Percentiles rank a stretch among this genome's conserved stretches.
Evolutionary conservation across 2,888 invertebrate genomes (phyloP).

Genomic region (Micoletzkya japonica): DNA sequence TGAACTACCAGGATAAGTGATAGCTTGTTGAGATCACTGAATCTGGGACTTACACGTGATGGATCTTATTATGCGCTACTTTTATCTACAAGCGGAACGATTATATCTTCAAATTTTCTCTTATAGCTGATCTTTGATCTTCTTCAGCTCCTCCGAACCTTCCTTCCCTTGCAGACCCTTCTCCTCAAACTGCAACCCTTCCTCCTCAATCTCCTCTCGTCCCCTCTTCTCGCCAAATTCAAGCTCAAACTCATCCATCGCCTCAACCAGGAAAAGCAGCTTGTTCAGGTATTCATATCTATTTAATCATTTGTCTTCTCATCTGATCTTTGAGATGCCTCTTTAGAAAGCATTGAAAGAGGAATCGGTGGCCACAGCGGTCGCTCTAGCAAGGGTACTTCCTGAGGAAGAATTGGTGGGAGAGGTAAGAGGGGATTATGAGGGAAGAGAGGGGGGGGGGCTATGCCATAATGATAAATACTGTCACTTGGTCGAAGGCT

Average conservation of each 20-base stretch:
- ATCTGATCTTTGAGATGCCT: neutral
- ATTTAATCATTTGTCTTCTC: too few species aligned
- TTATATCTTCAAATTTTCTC: too few species aligned
- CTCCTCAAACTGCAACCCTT: slow-evolving; percentile 2
- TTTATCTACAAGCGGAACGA: too few species aligned
- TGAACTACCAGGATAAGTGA: too few species aligned
- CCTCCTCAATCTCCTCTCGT: slow-evolving; percentile 14
- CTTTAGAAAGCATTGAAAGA: neutral
- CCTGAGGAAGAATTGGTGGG: neutral
- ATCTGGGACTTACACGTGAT: too few species aligned
- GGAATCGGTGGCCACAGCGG: slow-evolving; percentile 7
- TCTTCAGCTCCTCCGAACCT: too few species aligned
- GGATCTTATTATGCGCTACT: too few species aligned
- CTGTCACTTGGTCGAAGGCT: too few species aligned
- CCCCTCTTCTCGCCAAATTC: slow-evolving; percentile 9
- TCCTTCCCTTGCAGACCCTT: slow-evolving; percentile 3
- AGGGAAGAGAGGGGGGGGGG: neutral
- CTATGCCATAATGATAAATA: too few species aligned
- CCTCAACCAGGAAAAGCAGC: slow-evolving; percentile 4
- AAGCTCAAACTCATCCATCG: slow-evolving; percentile 21
- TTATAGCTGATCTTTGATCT: too few species aligned
- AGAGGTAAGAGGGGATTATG: neutral
- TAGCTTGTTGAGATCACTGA: too few species aligned
- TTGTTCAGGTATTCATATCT: slow-evolving; percentile 5
- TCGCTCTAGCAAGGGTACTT: slow-evolving; percentile 20